phyloP scores from a whole-genome alignment of 2,888 invertebrate species.

The Leptinotarsa tumamoca region DNA sequence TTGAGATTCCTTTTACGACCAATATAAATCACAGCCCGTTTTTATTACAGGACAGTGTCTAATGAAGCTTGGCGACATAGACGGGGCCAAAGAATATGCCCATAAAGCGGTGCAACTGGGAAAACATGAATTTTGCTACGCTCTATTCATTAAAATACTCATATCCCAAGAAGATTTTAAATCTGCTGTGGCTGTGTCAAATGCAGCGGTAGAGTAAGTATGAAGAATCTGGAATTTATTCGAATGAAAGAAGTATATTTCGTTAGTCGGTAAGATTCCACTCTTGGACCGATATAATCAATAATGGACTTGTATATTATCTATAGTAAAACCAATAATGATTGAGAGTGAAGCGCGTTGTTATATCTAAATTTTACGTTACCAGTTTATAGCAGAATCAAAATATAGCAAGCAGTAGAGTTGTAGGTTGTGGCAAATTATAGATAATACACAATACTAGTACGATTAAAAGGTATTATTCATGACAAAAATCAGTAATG shows the following conservation, averaged over 20 bases:
- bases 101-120: constrained; percentile 78
- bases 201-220: constrained; percentile 78
- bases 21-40: neutral
- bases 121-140: constrained; percentile 80
- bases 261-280: neutral
- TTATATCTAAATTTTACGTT: too few relatives aligned
- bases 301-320: neutral
- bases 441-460: too few relatives aligned
- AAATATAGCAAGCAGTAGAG: too few relatives aligned
- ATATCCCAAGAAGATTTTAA: constrained; percentile 74
- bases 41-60: constrained; percentile 77
- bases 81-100: constrained; percentile 80
- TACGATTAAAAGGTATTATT: too few relatives aligned
- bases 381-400: too few relatives aligned
- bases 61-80: constrained; percentile 75
- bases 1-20: too few relatives aligned
- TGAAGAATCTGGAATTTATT: too few relatives aligned
- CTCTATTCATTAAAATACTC: constrained; percentile 78
- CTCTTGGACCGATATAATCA: neutral
- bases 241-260: too few relatives aligned
- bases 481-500: too few relatives aligned
- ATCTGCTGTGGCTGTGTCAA: constrained; percentile 79
- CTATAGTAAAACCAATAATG: neutral
- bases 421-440: too few relatives aligned
- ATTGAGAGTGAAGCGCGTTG: too few relatives aligned